Percentiles rank a stretch among this genome's conserved stretches.
Evolutionary conservation across 2,888 invertebrate genomes (phyloP).

Genomic region (Stenoptilia bipunctidactyla): DNA sequence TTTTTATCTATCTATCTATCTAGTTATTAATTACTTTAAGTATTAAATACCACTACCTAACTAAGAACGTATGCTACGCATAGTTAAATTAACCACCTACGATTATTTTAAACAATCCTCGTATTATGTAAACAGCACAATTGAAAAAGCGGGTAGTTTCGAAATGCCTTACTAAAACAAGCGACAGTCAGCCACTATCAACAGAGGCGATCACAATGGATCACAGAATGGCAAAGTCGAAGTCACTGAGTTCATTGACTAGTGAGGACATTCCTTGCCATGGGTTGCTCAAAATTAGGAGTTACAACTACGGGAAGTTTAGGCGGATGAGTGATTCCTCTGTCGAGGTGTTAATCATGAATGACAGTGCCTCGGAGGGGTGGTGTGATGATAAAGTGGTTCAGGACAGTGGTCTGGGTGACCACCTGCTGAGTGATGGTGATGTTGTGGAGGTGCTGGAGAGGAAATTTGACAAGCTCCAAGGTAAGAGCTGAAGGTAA

Average conservation of each 20-base stretch:
- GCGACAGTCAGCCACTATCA: too few relatives aligned
- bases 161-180: too few relatives aligned
- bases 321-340: constrained; percentile 14
- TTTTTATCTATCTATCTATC: too few relatives aligned
- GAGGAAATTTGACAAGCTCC: constrained; percentile 38
- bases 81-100: too few relatives aligned
- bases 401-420: too few relatives aligned
- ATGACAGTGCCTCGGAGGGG: constrained; percentile 10
- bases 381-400: not conserved
- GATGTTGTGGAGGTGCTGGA: constrained; percentile 31
- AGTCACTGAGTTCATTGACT: constrained; percentile 12
- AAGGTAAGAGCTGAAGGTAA: constrained; percentile 23
- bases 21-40: too few relatives aligned
- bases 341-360: constrained; percentile 16
- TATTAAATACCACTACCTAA: too few relatives aligned
- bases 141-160: too few relatives aligned
- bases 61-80: too few relatives aligned
- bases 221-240: constrained; percentile 6
- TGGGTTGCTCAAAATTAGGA: not conserved
- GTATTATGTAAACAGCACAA: too few relatives aligned
- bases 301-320: constrained; percentile 5
- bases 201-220: not conserved
- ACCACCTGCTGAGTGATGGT: constrained; percentile 10
- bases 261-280: constrained; percentile 15
- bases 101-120: too few relatives aligned